Percentiles rank a stretch among this genome's conserved stretches.
phyloP scores from a whole-genome alignment of 2,113 vertebrate genomes.

The Cariama cristata region DNA sequence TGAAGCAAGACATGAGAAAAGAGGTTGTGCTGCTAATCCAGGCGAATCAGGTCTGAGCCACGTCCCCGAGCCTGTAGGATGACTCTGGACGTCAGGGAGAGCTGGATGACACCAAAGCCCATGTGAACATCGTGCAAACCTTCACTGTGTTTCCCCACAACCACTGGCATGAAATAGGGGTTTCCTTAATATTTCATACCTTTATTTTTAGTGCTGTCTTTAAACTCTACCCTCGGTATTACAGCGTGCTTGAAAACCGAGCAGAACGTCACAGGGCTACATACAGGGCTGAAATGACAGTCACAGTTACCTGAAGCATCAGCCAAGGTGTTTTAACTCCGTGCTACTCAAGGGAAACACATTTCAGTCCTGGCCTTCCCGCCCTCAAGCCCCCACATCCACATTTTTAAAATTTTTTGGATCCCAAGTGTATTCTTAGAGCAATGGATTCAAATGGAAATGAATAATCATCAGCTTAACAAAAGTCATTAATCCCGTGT shows the following conservation, averaged over 20 bases:
- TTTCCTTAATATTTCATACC: background rate
- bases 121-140: background rate
- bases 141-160: background rate
- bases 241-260: background rate
- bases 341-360: background rate
- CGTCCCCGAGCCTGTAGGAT: background rate
- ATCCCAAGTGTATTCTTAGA: background rate
- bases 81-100: background rate
- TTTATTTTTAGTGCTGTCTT: background rate
- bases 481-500: constrained; percentile 43
- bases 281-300: background rate
- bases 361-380: background rate
- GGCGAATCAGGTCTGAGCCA: background rate
- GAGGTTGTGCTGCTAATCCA: background rate
- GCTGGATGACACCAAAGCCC: background rate
- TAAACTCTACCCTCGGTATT: background rate
- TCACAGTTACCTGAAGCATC: background rate
- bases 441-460: constrained; percentile 56
- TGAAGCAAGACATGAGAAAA: background rate
- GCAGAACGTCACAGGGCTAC: fast-evolving
- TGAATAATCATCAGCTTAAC: constrained; percentile 49
- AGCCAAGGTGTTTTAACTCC: background rate
- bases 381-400: background rate
- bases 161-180: background rate
- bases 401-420: background rate